These are phyloP conservation scores for Imbricaverruca yamaguchii DNA, from an alignment of 2,888 invertebrate genomes.

Conservation along the genomic window DNA sequence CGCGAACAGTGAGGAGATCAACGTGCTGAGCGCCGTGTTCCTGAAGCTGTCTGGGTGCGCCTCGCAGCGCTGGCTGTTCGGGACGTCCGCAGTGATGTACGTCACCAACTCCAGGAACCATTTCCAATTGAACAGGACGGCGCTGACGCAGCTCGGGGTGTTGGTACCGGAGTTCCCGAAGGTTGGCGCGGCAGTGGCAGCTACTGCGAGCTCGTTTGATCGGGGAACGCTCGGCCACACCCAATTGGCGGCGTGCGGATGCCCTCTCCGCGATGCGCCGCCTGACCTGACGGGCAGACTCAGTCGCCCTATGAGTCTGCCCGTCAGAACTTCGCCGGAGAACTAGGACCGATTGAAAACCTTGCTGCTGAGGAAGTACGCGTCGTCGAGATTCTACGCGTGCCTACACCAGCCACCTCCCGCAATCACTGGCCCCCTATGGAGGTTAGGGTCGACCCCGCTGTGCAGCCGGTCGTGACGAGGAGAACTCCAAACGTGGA, in stretches of 20 bases:
- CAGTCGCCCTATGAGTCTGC: not conserved
- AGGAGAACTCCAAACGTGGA: not conserved
- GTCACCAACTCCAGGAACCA: not conserved
- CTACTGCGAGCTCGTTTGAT: too few relatives aligned
- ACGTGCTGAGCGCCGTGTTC: conserved; percentile 4
- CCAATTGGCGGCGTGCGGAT: too few relatives aligned
- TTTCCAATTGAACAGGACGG: conserved; percentile 22
- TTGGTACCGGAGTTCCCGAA: too few relatives aligned
- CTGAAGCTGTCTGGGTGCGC: too few relatives aligned
- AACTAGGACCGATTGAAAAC: not conserved
- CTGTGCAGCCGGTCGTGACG: not conserved
- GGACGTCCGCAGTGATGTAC: not conserved
- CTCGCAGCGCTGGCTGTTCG: not conserved
- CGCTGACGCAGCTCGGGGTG: too few relatives aligned
- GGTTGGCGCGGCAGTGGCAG: too few relatives aligned
- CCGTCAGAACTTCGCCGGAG: not conserved
- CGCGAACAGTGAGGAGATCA: conserved; percentile 13
- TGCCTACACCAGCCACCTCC: not conserved
- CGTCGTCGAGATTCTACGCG: conserved; percentile 13
- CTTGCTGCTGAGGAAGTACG: too few relatives aligned
- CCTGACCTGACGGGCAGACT: too few relatives aligned
- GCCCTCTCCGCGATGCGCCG: not conserved
- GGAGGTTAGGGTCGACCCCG: conserved; percentile 9
- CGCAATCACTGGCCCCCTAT: too few relatives aligned
- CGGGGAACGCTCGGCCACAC: too few relatives aligned